Conservation (phyloP, 2,888 invertebrate genomes). For the Dysmachus trigonus region DNA sequence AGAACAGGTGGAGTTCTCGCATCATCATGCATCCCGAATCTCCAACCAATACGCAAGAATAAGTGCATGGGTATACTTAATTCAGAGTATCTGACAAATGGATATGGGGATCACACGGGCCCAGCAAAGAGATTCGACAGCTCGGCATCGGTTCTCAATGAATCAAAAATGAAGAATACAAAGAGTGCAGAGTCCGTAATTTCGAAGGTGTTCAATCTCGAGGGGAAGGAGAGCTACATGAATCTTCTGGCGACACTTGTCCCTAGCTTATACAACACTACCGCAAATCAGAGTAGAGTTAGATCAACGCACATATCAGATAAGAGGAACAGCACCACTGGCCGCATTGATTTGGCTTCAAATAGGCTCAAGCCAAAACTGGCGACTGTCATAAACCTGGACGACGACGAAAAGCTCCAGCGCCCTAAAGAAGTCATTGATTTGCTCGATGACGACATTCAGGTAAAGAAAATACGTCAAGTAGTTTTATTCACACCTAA, state of each 20-base stretch:
- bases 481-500: too few relatives aligned
- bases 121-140: neutral
- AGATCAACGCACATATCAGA: neutral
- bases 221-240: conserved; percentile 69
- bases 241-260: conserved; percentile 63
- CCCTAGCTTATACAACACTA: conserved; percentile 46
- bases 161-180: neutral
- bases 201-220: conserved; percentile 68
- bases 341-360: neutral
- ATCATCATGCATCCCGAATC: conserved; percentile 51
- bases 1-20: conserved; percentile 54
- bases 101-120: neutral
- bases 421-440: conserved; percentile 54
- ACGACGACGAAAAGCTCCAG: conserved; percentile 50
- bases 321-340: neutral
- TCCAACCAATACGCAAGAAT: conserved; percentile 50
- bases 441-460: conserved; percentile 52
- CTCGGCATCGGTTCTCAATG: neutral
- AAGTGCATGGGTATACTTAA: neutral
- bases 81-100: neutral
- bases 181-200: conserved; percentile 57
- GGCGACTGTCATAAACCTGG: neutral
- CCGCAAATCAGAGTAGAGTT: neutral
- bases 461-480: neutral
- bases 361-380: neutral